Percentiles rank a stretch among this genome's conserved stretches.
These are phyloP conservation scores for Haemorhous mexicanus DNA, from an alignment of 2,113 vertebrate genomes.

Conservation along the genomic window DNA sequence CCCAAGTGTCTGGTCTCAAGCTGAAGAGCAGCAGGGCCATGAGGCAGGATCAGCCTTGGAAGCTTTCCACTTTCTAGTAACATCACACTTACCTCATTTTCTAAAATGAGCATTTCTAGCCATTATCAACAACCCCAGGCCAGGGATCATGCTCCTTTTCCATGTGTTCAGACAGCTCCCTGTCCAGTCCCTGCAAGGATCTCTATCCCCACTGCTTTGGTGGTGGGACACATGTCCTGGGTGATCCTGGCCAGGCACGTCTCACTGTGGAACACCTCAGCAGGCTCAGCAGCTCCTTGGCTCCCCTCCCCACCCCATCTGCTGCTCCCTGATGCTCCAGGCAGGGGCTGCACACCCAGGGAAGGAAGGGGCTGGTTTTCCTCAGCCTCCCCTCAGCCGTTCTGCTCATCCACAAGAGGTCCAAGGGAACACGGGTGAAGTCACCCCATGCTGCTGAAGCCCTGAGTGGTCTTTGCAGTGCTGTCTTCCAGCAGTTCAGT, in stretches of 20 bases:
- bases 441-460: accelerated
- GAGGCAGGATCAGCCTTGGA: neutral
- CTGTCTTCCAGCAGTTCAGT: neutral
- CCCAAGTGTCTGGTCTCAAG: neutral
- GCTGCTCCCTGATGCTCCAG: neutral
- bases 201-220: neutral
- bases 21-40: neutral
- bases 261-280: neutral
- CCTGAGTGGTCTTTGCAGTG: neutral
- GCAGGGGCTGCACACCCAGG: neutral
- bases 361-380: neutral
- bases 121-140: neutral
- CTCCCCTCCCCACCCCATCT: neutral
- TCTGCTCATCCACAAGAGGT: neutral
- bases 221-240: neutral
- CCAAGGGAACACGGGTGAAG: neutral
- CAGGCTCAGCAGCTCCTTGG: neutral
- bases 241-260: neutral
- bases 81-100: conserved; percentile 51
- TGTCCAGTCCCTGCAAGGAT: neutral
- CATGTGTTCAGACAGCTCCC: neutral
- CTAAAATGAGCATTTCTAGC: conserved; percentile 21
- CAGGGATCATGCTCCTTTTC: conserved; percentile 37
- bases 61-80: conserved; percentile 9
- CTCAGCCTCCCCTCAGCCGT: neutral